Evolutionary conservation across 2,888 invertebrate species (phyloP).

Genomic region (Metalampra italica): DNA sequence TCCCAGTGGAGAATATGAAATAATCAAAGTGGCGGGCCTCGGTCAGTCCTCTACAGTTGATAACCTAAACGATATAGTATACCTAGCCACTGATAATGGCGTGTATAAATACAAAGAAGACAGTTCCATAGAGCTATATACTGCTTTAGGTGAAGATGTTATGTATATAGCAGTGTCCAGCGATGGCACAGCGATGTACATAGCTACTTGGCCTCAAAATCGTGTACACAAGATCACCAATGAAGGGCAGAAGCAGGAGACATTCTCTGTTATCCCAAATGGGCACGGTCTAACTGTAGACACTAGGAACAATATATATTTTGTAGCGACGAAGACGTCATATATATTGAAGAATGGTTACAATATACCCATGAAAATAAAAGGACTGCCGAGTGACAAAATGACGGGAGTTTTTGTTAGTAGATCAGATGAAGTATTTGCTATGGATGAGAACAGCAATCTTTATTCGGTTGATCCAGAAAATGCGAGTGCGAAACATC

Average conservation of each 20-base stretch:
- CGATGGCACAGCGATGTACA: slow-evolving; percentile 54
- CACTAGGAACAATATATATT: slow-evolving; percentile 60
- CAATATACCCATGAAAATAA: slow-evolving; percentile 56
- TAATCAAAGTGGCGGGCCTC: slow-evolving; percentile 57
- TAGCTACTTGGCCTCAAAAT: slow-evolving; percentile 71
- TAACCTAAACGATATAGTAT: slow-evolving; percentile 68
- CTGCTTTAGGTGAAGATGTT: slow-evolving; percentile 63
- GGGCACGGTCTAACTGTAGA: slow-evolving; percentile 65
- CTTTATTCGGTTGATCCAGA: slow-evolving; percentile 51
- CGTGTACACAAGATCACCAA: slow-evolving; percentile 58
- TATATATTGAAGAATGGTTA: slow-evolving; percentile 52
- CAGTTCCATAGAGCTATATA: slow-evolving; percentile 45
- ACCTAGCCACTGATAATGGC: slow-evolving; percentile 69
- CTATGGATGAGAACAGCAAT: slow-evolving; percentile 66
- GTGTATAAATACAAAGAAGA: slow-evolving; percentile 66
- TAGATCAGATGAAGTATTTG: slow-evolving; percentile 56
- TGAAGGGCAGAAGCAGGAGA: slow-evolving; percentile 51
- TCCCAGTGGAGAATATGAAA: slow-evolving; percentile 47
- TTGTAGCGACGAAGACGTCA: slow-evolving; percentile 59
- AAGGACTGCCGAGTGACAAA: slow-evolving; percentile 54
- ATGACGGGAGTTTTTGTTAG: slow-evolving; percentile 63
- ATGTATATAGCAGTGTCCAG: slow-evolving; percentile 61
- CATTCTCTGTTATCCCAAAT: slow-evolving; percentile 54
- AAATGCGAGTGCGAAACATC: slow-evolving; percentile 42
- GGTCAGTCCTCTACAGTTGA: slow-evolving; percentile 67